Evolutionary conservation across 2,113 vertebrate genomes (phyloP), one percentile per base, ranked within the genome.

Genomic region (Crotalus viridis): DNA sequence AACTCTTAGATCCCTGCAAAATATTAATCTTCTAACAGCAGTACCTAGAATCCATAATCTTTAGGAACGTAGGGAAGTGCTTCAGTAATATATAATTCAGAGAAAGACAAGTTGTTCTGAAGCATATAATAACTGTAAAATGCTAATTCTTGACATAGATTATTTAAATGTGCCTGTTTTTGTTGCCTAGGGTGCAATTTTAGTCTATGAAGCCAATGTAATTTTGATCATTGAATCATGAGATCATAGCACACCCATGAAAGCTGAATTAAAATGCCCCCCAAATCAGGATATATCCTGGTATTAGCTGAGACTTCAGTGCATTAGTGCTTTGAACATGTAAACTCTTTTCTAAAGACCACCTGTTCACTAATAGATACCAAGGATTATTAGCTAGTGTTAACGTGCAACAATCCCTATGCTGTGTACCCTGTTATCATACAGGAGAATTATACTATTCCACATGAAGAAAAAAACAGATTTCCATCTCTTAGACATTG

Each of bases 321-420:
- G 39, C 92, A 95, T 91, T 91, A 22, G 88, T 24, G 90, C 94
- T 96, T 96, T 97, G 95, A 97, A 96, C 95, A 96, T 94, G 94
- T 93, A 95, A 95, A 95, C 90, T 85, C 69, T 93, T 96, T 95
- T 96, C 95, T 95, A 95, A 97, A 94, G 91, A 88, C 94, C 96
- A 95, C 95, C 95, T 97, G 95, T 95, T 96, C 96, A 96, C 96
- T 97, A 96, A 97, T 96, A 96, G 95, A 93, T 93, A 69, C 92
- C 95, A 95, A 95, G 94, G 87, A 88, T 97, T 95, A 92, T 94
- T 91, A 74, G 54, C 26, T 46, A 88, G 48, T 93, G 51, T 88
- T 55, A 91, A 43, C 24, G 17, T n/a, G 10, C 51, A 15, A 57
- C 21, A 86, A 43, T 90, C 74, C 55, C 89, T 28, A 24, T 26